phyloP scores from a whole-genome alignment of 2,797 vertebrate genomes.

The Oreonectes daqikongensis region DNA sequence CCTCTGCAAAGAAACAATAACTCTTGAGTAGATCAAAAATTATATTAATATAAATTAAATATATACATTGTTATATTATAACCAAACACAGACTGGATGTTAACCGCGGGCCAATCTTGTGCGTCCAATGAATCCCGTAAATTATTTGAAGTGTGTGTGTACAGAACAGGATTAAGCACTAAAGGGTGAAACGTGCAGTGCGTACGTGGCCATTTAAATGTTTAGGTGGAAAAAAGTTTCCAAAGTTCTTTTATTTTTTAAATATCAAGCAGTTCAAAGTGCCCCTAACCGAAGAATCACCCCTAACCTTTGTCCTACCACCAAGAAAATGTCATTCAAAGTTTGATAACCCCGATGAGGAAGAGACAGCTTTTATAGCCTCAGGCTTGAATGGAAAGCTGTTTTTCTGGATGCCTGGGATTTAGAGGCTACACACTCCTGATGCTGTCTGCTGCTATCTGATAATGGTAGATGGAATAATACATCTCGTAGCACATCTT shows the following conservation, averaged over 20 bases:
- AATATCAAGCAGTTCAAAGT: neutral
- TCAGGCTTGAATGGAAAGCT: conserved; percentile 31
- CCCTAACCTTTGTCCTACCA: neutral
- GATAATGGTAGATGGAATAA: conserved; percentile 1
- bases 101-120: too few species aligned
- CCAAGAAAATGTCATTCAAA: conserved; percentile 24
- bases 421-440: conserved; percentile 25
- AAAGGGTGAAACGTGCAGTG: too few species aligned
- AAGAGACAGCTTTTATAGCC: conserved; percentile 33
- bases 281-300: neutral
- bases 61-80: too few species aligned
- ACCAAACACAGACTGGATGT: too few species aligned
- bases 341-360: conserved; percentile 17
- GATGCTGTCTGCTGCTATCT: conserved; percentile 32
- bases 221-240: neutral
- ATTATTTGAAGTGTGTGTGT: too few species aligned
- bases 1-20: too few species aligned
- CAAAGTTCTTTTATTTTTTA: neutral
- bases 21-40: too few species aligned
- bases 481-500: neutral
- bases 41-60: too few species aligned
- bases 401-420: conserved; percentile 20
- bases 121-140: too few species aligned
- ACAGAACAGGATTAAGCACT: too few species aligned
- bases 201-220: too few species aligned